Evolutionary conservation across 2,113 vertebrate genomes (phyloP).

Genomic region (Neotoma lepida): DNA sequence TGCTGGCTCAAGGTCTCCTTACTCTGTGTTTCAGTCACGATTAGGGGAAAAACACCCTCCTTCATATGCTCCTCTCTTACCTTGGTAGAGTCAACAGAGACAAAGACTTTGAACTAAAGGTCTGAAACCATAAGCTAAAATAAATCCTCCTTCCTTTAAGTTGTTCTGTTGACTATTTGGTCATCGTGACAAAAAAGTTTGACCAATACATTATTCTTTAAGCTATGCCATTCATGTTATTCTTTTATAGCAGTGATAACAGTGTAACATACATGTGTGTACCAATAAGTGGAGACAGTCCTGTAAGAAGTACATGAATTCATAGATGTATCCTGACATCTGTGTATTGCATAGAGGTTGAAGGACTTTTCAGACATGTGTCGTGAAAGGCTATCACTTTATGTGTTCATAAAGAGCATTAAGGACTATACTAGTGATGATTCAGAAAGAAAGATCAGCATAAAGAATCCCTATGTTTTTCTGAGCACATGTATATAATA

Average conservation of each 20-base stretch:
- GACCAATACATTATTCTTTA: not conserved
- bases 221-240: too few species aligned
- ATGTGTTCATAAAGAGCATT: not conserved
- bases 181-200: not conserved
- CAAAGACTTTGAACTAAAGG: not conserved
- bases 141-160: too few species aligned
- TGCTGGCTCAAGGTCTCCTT: not conserved
- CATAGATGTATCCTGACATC: not conserved
- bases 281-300: not conserved
- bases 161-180: not conserved
- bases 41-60: not conserved
- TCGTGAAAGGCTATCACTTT: not conserved
- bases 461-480: not conserved
- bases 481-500: not conserved
- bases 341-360: not conserved
- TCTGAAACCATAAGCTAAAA: not conserved
- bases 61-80: not conserved
- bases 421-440: not conserved
- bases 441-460: not conserved
- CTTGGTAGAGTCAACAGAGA: too few species aligned
- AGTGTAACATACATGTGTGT: not conserved
- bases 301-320: not conserved
- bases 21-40: not conserved
- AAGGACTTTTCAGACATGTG: not conserved
- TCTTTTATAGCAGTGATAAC: not conserved